Evolutionary conservation across 1,140 invertebrate genomes (phyloP).

Genomic region (Reticulitermes speratus): DNA sequence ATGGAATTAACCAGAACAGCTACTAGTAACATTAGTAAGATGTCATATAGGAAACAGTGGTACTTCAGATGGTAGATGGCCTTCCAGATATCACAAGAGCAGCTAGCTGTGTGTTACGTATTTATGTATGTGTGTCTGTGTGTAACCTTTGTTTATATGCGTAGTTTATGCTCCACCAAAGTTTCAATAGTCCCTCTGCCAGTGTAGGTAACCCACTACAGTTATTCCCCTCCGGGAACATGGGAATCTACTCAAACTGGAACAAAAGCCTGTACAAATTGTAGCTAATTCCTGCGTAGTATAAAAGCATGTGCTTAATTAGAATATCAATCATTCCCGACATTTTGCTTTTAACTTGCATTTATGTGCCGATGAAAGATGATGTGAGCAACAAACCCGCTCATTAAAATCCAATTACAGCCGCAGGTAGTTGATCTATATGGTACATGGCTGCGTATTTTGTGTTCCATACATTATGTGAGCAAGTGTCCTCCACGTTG

Average conservation of each 20-base stretch:
- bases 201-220: background rate
- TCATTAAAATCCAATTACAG: conserved; percentile 14
- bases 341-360: conserved; percentile 13
- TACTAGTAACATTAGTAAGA: background rate
- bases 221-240: background rate
- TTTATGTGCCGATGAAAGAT: conserved; percentile 16
- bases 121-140: background rate
- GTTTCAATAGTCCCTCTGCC: background rate
- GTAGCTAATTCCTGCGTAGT: background rate
- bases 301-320: conserved; percentile 17
- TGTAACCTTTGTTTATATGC: background rate
- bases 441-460: too few relatives aligned
- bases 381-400: conserved; percentile 1
- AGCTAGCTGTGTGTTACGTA: too few relatives aligned
- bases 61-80: background rate
- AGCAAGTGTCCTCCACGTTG: background rate
- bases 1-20: too few relatives aligned
- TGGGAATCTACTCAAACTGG: background rate
- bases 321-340: conserved; percentile 12
- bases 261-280: conserved; percentile 12
- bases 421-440: background rate
- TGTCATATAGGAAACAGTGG: background rate
- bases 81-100: background rate
- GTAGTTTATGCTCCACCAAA: background rate
- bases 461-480: background rate